Evolutionary conservation across 2,797 vertebrate genomes (phyloP).

Genomic region (Gallirallus australis): DNA sequence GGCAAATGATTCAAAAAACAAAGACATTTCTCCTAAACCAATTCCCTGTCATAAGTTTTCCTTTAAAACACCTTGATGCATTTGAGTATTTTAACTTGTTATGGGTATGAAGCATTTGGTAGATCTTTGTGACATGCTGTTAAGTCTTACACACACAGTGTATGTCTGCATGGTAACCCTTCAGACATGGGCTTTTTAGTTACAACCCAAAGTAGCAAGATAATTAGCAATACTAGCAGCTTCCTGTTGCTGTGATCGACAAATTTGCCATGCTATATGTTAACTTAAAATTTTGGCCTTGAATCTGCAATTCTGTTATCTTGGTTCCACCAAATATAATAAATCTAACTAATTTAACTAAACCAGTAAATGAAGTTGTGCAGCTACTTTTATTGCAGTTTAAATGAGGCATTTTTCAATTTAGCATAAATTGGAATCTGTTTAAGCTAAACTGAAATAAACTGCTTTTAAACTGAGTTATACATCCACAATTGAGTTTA

Average conservation of each 20-base stretch:
- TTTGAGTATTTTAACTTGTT: background rate
- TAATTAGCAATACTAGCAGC: background rate
- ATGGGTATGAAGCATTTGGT: background rate
- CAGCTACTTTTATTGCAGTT: conserved; percentile 17
- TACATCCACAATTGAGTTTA: background rate
- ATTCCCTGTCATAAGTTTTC: background rate
- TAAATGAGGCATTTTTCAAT: conserved; percentile 34
- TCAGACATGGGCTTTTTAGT: background rate
- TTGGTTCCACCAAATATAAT: background rate
- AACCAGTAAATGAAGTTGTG: background rate
- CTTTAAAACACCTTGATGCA: background rate
- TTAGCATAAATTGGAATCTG: conserved; percentile 18
- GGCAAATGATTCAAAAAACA: background rate
- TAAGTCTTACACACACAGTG: background rate
- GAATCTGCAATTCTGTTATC: background rate
- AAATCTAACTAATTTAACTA: conserved; percentile 26
- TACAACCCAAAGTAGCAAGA: background rate
- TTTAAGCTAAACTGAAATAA: conserved; percentile 42
- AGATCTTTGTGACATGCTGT: background rate
- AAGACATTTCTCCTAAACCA: background rate
- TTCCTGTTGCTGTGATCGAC: background rate
- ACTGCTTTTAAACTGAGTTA: conserved; percentile 25
- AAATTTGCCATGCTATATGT: background rate
- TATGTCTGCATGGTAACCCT: background rate
- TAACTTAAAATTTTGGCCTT: background rate